Conservation (phyloP, 2,797 vertebrate genomes). For the Rousettus madagascariensis region DNA sequence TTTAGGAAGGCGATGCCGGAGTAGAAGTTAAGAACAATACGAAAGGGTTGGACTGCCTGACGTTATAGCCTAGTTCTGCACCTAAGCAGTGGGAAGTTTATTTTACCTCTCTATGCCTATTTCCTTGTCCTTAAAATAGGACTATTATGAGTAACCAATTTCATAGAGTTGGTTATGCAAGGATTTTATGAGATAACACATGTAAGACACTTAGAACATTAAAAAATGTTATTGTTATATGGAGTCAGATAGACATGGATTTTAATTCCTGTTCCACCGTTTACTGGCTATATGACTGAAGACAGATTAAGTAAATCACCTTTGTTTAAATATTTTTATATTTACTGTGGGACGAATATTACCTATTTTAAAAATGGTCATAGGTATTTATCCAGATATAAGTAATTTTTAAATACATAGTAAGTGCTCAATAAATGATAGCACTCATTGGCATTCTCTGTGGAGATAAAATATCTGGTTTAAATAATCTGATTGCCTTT, state of each 20-base stretch:
- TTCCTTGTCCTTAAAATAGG: not conserved
- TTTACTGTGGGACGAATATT: not conserved
- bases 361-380: not conserved
- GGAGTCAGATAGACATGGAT: not conserved
- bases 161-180: not conserved
- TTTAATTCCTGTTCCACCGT: not conserved
- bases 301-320: not conserved
- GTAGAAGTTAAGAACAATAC: not conserved
- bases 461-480: not conserved
- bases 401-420: not conserved
- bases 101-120: not conserved
- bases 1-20: not conserved
- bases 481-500: not conserved
- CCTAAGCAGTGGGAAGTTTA: not conserved
- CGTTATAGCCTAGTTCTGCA: not conserved
- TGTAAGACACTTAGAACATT: not conserved
- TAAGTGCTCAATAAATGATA: not conserved
- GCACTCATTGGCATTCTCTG: not conserved
- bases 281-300: not conserved
- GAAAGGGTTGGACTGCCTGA: not conserved
- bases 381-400: not conserved
- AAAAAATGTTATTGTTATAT: not conserved
- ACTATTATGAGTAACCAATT: not conserved
- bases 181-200: not conserved
- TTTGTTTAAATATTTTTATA: not conserved